Conservation (phyloP, 2,888 invertebrate genomes). For the Sialis fuliginosa region DNA sequence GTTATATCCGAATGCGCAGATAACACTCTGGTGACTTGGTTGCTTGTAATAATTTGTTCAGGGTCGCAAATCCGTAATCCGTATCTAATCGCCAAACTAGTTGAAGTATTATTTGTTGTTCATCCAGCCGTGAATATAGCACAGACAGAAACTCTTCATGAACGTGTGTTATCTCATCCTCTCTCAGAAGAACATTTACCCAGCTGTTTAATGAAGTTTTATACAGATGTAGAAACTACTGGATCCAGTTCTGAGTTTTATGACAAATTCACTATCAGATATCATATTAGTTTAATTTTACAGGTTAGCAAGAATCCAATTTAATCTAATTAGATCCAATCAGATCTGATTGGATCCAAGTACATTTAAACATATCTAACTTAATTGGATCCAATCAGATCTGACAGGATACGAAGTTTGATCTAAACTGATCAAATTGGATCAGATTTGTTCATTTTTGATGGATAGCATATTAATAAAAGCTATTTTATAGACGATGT, state of each 20-base stretch:
- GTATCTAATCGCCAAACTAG: constrained; percentile 89
- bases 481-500: constrained; percentile 40
- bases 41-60: constrained; percentile 78
- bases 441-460: neutral
- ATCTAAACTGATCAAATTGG: too few species aligned
- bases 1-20: constrained; percentile 61
- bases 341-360: too few species aligned
- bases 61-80: constrained; percentile 89
- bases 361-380: too few species aligned
- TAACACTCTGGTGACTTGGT: constrained; percentile 70
- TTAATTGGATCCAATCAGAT: too few species aligned
- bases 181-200: constrained; percentile 67
- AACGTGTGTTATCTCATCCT: constrained; percentile 74
- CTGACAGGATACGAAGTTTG: neutral
- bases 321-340: neutral
- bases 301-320: constrained; percentile 27
- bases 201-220: constrained; percentile 91
- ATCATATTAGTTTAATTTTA: constrained; percentile 93
- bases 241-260: constrained; percentile 98
- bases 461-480: neutral
- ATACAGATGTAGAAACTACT: constrained; percentile 94
- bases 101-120: constrained; percentile 74
- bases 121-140: constrained; percentile 43
- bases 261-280: constrained; percentile 96
- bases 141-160: constrained; percentile 35